Evolutionary conservation across 2,113 vertebrate genomes (phyloP), one percentile per base, ranked within the genome.

Genomic region (Bubo scandiacus): DNA sequence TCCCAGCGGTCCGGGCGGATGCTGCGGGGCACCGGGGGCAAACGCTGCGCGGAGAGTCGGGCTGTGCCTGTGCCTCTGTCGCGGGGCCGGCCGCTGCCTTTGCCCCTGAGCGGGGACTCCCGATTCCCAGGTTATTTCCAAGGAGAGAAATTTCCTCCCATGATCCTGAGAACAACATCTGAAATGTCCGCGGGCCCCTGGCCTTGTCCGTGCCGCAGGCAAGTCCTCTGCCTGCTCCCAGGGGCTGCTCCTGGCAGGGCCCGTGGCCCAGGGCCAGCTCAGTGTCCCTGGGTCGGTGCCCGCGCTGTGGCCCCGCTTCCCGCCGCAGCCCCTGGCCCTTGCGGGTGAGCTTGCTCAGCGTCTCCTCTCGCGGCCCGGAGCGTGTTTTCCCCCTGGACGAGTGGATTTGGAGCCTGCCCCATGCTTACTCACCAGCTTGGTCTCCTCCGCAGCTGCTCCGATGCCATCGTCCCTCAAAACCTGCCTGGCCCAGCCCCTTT

Each of bases 201-300:
- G n/a, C 40, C 40, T 47, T 1, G 0, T 36, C 65, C 0, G 2
- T 8, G 29, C 72, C 0, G 0, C 25, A 29, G 34, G 23, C 25
- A 0, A 0, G 1, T 47, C 52, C 32, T 43, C 49, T 14, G 26
- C 34, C 36, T 17, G 34, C 66, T 72, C 30, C 22, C 0, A 3
- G 32, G 16, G 66, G 52, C 42, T 63, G 77, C 47, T 81, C 21
- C 59, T 6, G 38, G 27, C 45, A 25, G 57, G 55, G 23, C 58
- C 18, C 3, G 11, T 0, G 15, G 66, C 58, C 22, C 22, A 22
- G 5, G 2, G 11, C 72, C 0, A 1, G 32, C n/a, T 32, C 63
- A 2, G 58, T 12, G 2, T 16, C 82, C 36, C 38, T 26, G 43
- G 65, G 83, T 7, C 4, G 1, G 36, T 49, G 88, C 47, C 57